Percentiles rank a stretch among this genome's conserved stretches.
phyloP scores from a whole-genome alignment of 2,888 invertebrate species.

The Hydropsyche betteni region DNA sequence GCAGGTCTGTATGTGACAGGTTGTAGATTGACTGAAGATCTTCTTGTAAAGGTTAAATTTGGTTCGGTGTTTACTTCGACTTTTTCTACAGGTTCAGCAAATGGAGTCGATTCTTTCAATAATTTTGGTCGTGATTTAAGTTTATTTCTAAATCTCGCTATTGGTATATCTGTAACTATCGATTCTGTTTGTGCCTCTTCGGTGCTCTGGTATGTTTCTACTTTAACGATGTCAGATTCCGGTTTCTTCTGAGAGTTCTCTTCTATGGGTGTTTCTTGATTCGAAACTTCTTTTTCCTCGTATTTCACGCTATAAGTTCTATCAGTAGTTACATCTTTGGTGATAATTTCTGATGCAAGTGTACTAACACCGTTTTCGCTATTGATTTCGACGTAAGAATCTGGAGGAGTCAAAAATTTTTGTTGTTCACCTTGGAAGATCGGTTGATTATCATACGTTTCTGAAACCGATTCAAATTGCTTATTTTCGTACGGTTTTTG shows the following conservation, averaged over 20 bases:
- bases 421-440: conserved; percentile 50
- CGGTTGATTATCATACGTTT: conserved; percentile 47
- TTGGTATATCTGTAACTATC: conserved; percentile 55
- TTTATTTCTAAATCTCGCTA: conserved; percentile 56
- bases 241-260: conserved; percentile 31
- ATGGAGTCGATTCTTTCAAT: conserved; percentile 54
- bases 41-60: conserved; percentile 39
- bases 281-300: conserved; percentile 38
- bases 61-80: conserved; percentile 43
- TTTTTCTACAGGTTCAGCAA: conserved; percentile 37
- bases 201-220: conserved; percentile 52
- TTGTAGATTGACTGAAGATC: conserved; percentile 44
- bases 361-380: conserved; percentile 42
- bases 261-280: conserved; percentile 25
- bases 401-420: conserved; percentile 48
- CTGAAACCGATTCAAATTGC: conserved; percentile 41
- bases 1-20: conserved; percentile 64
- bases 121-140: conserved; percentile 49
- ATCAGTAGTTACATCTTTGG: conserved; percentile 41
- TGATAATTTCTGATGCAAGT: conserved; percentile 10
- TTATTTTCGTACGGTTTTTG: conserved; percentile 49
- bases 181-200: conserved; percentile 49
- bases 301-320: conserved; percentile 39
- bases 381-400: conserved; percentile 45
- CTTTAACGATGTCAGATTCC: conserved; percentile 33